Conservation (phyloP, 30 jellyfish, hydroid and myxozoan genomes). For the Turritopsis dohrnii region DNA sequence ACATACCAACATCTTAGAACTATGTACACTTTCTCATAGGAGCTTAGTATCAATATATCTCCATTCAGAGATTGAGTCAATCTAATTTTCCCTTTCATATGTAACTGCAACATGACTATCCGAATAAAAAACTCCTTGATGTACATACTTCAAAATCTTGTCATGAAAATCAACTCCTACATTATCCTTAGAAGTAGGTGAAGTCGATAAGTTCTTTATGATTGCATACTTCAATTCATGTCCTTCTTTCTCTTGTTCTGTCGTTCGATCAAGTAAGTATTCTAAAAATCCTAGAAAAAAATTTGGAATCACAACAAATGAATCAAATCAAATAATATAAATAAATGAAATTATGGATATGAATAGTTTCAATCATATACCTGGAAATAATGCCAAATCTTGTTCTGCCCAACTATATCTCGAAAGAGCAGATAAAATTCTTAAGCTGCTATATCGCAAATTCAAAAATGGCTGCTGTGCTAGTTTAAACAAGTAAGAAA, state of each 20-base stretch:
- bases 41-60: no score
- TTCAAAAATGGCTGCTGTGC: constrained; percentile 64
- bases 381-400: constrained; percentile 72
- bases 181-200: constrained; percentile 50
- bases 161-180: constrained; percentile 59
- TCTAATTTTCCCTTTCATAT: constrained; percentile 33
- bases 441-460: constrained; percentile 38
- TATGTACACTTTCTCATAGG: no score
- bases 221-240: constrained; percentile 56
- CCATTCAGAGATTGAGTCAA: no score
- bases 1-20: not conserved
- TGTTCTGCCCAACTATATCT: constrained; percentile 64
- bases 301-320: not conserved
- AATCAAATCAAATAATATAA: not conserved
- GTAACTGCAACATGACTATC: constrained; percentile 70
- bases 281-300: constrained; percentile 68
- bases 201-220: constrained; percentile 39
- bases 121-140: constrained; percentile 72
- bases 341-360: not conserved
- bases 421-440: constrained; percentile 33
- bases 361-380: constrained; percentile 25
- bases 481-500: constrained; percentile 26
- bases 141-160: constrained; percentile 39
- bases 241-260: constrained; percentile 80
- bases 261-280: constrained; percentile 63